phyloP scores from a whole-genome alignment of 2,113 vertebrate genomes.

The Odontesthes bonariensis region DNA sequence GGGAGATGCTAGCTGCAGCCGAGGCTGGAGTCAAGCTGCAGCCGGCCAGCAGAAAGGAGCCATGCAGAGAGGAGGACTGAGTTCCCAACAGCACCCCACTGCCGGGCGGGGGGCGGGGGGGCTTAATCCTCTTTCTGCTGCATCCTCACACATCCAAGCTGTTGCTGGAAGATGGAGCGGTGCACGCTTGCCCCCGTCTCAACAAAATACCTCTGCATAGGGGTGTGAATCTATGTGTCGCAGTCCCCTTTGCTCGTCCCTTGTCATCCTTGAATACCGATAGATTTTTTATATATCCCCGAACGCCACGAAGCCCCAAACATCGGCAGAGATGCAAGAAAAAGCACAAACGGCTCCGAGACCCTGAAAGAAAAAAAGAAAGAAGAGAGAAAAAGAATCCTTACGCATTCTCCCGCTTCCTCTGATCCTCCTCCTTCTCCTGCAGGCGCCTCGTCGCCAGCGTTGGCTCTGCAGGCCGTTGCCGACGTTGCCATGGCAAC shows the following conservation, averaged over 20 bases:
- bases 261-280: constrained; percentile 59
- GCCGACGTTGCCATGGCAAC: constrained; percentile 88
- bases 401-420: constrained; percentile 84
- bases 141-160: constrained; percentile 50
- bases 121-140: constrained; percentile 64
- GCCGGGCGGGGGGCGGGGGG: constrained; percentile 24
- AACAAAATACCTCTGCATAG: constrained; percentile 66
- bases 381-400: constrained; percentile 38
- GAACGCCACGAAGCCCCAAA: not conserved
- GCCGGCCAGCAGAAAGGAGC: constrained; percentile 40
- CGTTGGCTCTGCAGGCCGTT: constrained; percentile 80
- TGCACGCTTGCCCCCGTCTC: constrained; percentile 55
- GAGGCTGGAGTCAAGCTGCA: constrained; percentile 47
- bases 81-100: constrained; percentile 54
- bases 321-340: not conserved
- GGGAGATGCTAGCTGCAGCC: constrained; percentile 55
- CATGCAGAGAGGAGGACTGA: constrained; percentile 54
- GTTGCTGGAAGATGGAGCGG: constrained; percentile 38
- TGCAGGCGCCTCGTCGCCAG: constrained; percentile 76
- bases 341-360: not conserved
- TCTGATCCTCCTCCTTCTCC: constrained; percentile 68
- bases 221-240: constrained; percentile 58
- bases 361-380: not conserved
- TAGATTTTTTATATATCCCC: constrained; percentile 29
- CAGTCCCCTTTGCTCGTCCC: constrained; percentile 70